Base-by-base conservation (phyloP, 1,140 invertebrate species). In the Drosophila paulistorum region DNA sequence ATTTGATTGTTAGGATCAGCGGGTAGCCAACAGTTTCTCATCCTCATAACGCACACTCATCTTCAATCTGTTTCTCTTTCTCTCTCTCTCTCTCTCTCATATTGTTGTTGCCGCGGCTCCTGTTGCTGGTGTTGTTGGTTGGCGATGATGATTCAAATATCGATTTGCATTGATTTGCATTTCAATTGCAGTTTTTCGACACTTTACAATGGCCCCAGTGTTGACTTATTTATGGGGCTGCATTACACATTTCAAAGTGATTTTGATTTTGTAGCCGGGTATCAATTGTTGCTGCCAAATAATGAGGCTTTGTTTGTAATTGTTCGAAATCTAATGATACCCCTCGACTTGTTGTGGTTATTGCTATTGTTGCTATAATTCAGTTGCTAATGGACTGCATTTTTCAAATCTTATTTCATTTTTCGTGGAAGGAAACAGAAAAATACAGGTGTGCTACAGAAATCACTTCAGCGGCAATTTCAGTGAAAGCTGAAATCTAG, bases 161-260 rank as follows among this genome's bases (percentile, higher is more conserved):
- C 83, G 83, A 86, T 86, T 86, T 86, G 83, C 83, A 86, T 86
- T 87, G 83, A 86, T 86, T 86, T 86, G 83, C 83, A 86, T 86
- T 86, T 86, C 76, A 86, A 86, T 87, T 86, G 83, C 83, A 87
- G 71, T 83, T 86, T 82, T 86, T 86, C 83, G 83, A 87, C 83
- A 86, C 83, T 86, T 85, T 86, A 86, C 83, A 86, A 86, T 86
- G 83, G 79, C 85, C 79, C 83, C 82, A 87, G 79, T 86, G 69
- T 63, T 87, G 84, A 87, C 87, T 87, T 89, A 87, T 87, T 87
- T 87, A 77, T 80, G 79, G 71, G 71, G 68, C 73, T 82, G 79
- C 83, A 77, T 79, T 79, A 62, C 70, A 81, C 45, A 51, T 51
- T 71, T 83, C 87, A 76, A 87, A 87, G 83, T 89, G 83, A 79